A percentile compares a stretch with the other conserved stretches of the same genome.
Evolutionary conservation across 2,888 invertebrate genomes (phyloP).

Genomic region (Cerastis leucographa): DNA sequence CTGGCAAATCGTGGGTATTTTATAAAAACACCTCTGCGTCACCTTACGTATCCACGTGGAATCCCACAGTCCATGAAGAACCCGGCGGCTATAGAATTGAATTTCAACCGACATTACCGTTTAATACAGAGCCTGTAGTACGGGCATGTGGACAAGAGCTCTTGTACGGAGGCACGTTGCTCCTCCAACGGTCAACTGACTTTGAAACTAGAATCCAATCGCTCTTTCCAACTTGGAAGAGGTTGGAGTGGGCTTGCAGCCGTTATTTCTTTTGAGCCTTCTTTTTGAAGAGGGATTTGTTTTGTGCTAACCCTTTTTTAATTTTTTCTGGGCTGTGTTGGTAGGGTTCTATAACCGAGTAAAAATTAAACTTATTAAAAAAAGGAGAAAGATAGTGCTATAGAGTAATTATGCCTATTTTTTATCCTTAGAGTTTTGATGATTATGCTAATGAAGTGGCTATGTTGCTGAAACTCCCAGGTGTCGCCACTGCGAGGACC

Average conservation of each 20-base stretch:
- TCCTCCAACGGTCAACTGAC: conserved; percentile 74
- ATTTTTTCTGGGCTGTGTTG: conserved; percentile 5
- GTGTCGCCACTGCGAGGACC: no score
- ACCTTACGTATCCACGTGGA: no score
- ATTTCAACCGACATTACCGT: conserved; percentile 18
- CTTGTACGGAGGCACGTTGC: conserved; percentile 66
- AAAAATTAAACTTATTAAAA: no score
- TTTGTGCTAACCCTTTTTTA: conserved; percentile 38
- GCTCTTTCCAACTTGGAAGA: conserved; percentile 69
- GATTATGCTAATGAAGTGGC: no score
- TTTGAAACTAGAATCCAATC: conserved; percentile 76
- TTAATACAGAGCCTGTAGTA: conserved; percentile 33
- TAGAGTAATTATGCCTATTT: neutral
- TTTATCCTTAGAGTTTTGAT: neutral
- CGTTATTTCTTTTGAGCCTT: conserved; percentile 64
- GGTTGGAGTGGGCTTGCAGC: conserved; percentile 60
- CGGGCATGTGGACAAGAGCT: conserved; percentile 63
- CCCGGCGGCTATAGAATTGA: neutral
- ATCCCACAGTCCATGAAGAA: neutral
- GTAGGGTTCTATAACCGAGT: no score
- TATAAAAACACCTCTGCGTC: neutral
- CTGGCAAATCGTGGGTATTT: neutral
- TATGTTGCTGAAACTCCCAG: no score
- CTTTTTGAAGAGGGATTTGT: conserved; percentile 30
- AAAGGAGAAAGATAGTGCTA: no score